A percentile compares a stretch with the other conserved stretches of the same genome.
Evolutionary conservation across 2,888 invertebrate species (phyloP).

Genomic region (Liopterus haemorrhoidalis): DNA sequence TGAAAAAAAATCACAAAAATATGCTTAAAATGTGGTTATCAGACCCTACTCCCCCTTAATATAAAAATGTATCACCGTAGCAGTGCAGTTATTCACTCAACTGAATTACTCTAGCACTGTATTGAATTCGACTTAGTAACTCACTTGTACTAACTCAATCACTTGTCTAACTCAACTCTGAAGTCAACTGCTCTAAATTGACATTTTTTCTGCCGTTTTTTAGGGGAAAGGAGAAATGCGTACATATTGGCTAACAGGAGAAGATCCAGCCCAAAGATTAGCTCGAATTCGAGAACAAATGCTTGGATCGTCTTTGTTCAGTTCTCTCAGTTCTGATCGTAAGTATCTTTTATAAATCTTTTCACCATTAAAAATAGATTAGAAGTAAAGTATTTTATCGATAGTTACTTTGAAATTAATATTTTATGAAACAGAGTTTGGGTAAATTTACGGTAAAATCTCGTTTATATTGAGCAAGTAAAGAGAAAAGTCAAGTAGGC

Average conservation of each 20-base stretch:
- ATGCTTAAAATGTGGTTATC: too few species aligned
- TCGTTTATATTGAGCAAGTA: too few species aligned
- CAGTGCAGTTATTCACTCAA: too few species aligned
- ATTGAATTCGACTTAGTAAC: too few species aligned
- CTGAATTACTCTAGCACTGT: too few species aligned
- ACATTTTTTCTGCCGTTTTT: constrained; percentile 23
- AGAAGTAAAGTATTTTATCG: background rate
- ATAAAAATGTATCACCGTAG: too few species aligned
- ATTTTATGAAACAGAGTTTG: background rate
- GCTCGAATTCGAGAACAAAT: constrained; percentile 46
- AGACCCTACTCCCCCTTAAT: too few species aligned
- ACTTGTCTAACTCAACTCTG: too few species aligned
- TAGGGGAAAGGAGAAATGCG: constrained; percentile 72
- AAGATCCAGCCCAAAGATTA: constrained; percentile 47
- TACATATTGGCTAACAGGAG: constrained; percentile 66
- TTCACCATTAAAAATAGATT: background rate
- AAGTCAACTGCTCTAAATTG: background rate
- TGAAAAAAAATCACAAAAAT: too few species aligned
- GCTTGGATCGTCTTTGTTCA: constrained; percentile 44
- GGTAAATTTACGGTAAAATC: background rate
- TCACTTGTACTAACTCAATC: too few species aligned
- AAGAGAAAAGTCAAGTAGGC: too few species aligned
- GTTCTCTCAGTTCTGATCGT: constrained; percentile 46
- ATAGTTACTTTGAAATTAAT: background rate
- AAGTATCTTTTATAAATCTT: constrained; percentile 30